phyloP scores from a whole-genome alignment of 2,797 vertebrate species.

The Ammospiza maritima region DNA sequence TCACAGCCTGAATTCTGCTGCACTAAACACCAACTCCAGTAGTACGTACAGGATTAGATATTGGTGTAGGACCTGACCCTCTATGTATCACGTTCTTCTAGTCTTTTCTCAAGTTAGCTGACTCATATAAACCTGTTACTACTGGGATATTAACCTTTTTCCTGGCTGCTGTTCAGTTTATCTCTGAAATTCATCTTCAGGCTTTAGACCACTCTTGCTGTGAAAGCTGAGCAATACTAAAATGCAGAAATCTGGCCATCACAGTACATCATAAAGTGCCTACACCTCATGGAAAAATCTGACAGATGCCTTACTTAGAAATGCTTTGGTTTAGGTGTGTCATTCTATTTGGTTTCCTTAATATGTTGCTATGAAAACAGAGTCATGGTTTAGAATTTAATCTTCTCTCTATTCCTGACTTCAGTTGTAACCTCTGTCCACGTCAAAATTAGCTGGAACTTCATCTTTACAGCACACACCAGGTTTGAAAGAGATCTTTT shows the following conservation, averaged over 20 bases:
- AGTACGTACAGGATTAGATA: neutral
- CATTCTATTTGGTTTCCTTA: slow-evolving; percentile 29
- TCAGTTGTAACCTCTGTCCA: slow-evolving; percentile 42
- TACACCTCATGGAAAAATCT: slow-evolving; percentile 15
- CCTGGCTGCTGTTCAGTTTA: neutral
- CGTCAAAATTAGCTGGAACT: slow-evolving; percentile 5
- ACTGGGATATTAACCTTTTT: neutral
- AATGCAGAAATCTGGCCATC: neutral
- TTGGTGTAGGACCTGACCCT: neutral
- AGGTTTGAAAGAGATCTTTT: slow-evolving; percentile 24
- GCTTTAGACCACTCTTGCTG: neutral
- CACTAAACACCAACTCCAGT: neutral
- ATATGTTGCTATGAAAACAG: neutral
- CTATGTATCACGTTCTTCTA: neutral
- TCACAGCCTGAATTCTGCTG: neutral
- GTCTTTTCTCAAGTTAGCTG: slow-evolving; percentile 8
- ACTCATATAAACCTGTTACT: neutral
- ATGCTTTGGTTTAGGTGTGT: slow-evolving; percentile 19
- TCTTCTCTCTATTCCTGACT: slow-evolving; percentile 33
- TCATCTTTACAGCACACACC: neutral
- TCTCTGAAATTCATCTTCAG: neutral
- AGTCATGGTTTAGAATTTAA: slow-evolving; percentile 37
- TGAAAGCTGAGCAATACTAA: slow-evolving; percentile 7
- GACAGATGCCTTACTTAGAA: slow-evolving; percentile 28
- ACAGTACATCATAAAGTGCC: neutral